Evolutionary conservation across 2,888 invertebrate species (phyloP).

Genomic region (Strigamia crassipes): DNA sequence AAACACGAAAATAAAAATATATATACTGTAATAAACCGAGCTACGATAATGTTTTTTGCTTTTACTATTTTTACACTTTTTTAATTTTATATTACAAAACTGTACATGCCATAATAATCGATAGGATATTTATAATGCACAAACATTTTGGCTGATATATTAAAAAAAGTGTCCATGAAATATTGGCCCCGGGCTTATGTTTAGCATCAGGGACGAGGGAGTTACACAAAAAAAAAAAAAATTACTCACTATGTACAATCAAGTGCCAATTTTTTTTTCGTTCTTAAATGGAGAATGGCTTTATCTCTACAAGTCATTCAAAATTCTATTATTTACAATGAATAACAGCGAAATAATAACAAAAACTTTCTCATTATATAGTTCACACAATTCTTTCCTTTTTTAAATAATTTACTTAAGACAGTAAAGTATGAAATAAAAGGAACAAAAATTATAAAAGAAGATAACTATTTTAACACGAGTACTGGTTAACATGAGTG

Average conservation of each 20-base stretch:
- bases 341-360: slow-evolving; percentile 21
- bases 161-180: slow-evolving; percentile 35
- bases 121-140: slow-evolving; percentile 42
- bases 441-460: not conserved
- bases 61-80: slow-evolving; percentile 34
- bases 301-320: not conserved
- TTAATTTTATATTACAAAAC: slow-evolving; percentile 14
- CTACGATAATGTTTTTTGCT: slow-evolving; percentile 32
- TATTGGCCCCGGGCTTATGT: not conserved
- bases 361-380: not conserved
- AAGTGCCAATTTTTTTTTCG: slow-evolving; percentile 8
- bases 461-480: slow-evolving; percentile 6
- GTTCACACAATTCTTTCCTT: slow-evolving; percentile 12
- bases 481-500: slow-evolving; percentile 2
- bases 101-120: slow-evolving; percentile 36
- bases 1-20: not conserved
- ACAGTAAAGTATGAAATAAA: not conserved
- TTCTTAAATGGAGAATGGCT: slow-evolving; percentile 24
- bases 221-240: slow-evolving; percentile 26
- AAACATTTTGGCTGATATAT: slow-evolving; percentile 39
- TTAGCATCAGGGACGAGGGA: not conserved
- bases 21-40: not conserved
- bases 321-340: slow-evolving; percentile 14
- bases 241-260: slow-evolving; percentile 13
- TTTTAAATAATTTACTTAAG: not conserved